Base-by-base conservation (phyloP, 2,888 invertebrate species). In the Xylota segnis region DNA sequence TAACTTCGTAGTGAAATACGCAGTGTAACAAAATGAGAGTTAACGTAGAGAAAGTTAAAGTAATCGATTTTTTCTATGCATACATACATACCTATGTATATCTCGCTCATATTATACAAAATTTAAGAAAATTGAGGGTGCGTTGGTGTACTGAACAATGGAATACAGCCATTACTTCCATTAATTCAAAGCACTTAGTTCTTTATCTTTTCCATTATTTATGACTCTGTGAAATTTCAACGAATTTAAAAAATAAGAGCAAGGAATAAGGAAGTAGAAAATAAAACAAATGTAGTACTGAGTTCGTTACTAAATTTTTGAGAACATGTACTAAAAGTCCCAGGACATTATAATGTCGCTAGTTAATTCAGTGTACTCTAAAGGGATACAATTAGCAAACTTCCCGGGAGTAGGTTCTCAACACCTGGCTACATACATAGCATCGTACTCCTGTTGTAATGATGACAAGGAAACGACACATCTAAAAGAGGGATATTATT, bases 111-210 rank as follows among this genome's bases (percentile, higher is more conserved):
- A 43, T 14, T 43, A 43, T 14, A 43, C 14, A 43, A 12, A 43
- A 43, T 43, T 43, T 43, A 43, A 43, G 43, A 14, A 43, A 43
- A 43, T 43, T 14, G 43, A 43, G 43, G 43, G 43, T 14, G 14
- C 43, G 14, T 14, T 43, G 43, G 14, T 6, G 6, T 43, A 43
- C 6, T 14, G 43, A 43, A 43, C 43, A 43, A 43, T 43, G 43
- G 40, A n/a, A n/a, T n/a, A 40, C 12, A 43, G 43, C 14, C 14
- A 43, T 43, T 43, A 14, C n/a, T 43, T 43, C 43, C 43, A 43
- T 43, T 43, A 43, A 43, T 43, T 43, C 43, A 14, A 14, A 43
- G 43, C 43, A 43, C 43, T 43, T 43, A 43, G 43, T 43, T 43
- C 14, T 14, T 43, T 43, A 43, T 43, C 43, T 43, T 14, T 43